Base-by-base conservation (phyloP, 2,797 vertebrate genomes). In the Anguilla marmorata region DNA sequence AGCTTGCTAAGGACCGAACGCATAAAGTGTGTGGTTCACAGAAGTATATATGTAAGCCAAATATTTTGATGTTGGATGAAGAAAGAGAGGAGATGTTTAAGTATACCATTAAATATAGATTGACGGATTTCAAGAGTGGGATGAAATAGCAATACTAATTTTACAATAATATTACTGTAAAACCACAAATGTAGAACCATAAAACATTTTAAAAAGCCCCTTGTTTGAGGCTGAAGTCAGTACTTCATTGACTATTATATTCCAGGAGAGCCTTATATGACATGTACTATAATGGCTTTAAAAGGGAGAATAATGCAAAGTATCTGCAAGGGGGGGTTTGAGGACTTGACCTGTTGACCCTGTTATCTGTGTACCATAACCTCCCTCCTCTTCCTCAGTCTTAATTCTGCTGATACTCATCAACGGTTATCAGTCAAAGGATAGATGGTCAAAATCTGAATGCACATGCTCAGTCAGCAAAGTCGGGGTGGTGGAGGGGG, bases 381-480 rank as follows among this genome's bases (percentile, higher is more conserved):
- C 3, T n/a, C 21, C 21, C 9, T 3, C 58, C 9, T 3, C 58
- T 60, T 16, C 58, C 19, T 3, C 12, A 60, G 14, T 60, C 58
- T 6, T 21, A 66, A 3, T 66, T 4, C 21, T 24, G 21, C 21
- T 21, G 7, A 24, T 66, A 66, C 3, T 1, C 63, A 66, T n/a
- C 63, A 66, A 66, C 63, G 24, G 24, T 4, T 19, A 66, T 66
- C 21, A 21, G 2, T 66, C 24, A 93, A 91, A 92, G 93, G 93
- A 88, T 90, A 92, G 89, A 85, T 90, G 90, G 90, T 90, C 89
- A 90, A 87, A 91, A 90, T 89, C 86, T 88, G 92, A 92, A 86
- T 92, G 91, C 87, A 91, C 90, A 84, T 3, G 92, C 94, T 94
- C 37, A 37, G 37, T 37, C 37, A 37, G 37, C 37, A 37, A 37